A percentile compares a stretch with the other conserved stretches of the same genome.
Evolutionary conservation across 2,797 vertebrate genomes (phyloP).

Genomic region (Podargus strigoides): DNA sequence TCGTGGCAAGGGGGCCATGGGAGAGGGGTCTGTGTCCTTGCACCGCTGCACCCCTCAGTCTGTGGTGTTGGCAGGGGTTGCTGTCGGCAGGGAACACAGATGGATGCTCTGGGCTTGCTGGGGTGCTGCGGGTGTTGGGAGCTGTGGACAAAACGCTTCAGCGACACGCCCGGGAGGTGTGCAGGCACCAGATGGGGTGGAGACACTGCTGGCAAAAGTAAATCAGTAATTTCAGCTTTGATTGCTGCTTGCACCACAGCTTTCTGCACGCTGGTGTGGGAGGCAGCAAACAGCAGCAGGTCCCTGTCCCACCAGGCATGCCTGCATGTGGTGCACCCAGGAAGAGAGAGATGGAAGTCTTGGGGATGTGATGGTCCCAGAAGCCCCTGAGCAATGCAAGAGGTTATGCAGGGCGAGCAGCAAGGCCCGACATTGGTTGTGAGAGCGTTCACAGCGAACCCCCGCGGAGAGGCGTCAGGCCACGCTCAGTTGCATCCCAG

Average conservation of each 20-base stretch:
- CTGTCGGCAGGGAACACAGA: rapidly evolving
- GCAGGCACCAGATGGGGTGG: background rate
- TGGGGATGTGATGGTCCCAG: background rate
- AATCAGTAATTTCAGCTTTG: background rate
- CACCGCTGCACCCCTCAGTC: rapidly evolving
- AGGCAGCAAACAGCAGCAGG: background rate
- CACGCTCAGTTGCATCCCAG: background rate
- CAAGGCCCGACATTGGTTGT: background rate
- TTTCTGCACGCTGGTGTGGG: background rate
- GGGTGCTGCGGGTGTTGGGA: background rate
- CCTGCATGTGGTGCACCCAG: rapidly evolving
- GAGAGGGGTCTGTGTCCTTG: background rate
- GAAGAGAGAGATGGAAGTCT: background rate
- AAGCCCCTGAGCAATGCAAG: background rate
- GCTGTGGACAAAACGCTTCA: background rate
- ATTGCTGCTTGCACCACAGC: background rate
- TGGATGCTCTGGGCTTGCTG: background rate
- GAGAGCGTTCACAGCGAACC: background rate
- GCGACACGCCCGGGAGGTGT: background rate
- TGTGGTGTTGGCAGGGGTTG: background rate
- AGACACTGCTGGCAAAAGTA: background rate
- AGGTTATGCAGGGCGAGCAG: background rate
- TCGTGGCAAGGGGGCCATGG: rapidly evolving
- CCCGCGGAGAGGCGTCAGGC: background rate
- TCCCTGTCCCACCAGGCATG: background rate